phyloP scores from a whole-genome alignment of 1,140 invertebrate genomes.

The Scaptomyza montana region DNA sequence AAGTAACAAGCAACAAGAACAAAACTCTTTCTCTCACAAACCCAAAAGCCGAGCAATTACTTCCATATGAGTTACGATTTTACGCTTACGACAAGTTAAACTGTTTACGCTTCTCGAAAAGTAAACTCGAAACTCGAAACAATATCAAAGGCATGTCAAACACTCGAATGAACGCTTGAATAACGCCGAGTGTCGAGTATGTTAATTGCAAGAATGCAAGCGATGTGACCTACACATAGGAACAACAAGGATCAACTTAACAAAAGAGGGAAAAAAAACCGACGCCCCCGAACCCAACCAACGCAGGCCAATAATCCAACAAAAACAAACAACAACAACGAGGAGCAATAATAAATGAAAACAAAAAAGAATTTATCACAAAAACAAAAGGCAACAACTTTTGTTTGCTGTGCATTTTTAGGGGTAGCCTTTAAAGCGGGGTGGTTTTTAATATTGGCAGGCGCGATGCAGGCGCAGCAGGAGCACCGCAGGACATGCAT shows the following conservation, averaged over 20 bases:
- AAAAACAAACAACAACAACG: constrained; percentile 21
- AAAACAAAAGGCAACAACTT: constrained; percentile 15
- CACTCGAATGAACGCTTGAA: constrained; percentile 43
- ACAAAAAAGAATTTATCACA: constrained; percentile 52
- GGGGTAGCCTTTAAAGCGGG: constrained; percentile 27
- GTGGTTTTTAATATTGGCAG: constrained; percentile 48
- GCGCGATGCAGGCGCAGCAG: no score
- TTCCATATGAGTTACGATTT: constrained; percentile 44
- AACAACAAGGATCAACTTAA: constrained; percentile 11
- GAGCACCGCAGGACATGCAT: constrained; percentile 8
- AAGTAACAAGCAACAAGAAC: constrained; percentile 12
- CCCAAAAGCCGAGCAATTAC: constrained; percentile 27
- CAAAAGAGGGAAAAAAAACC: neutral
- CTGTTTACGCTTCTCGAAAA: constrained; percentile 56
- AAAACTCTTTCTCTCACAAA: neutral
- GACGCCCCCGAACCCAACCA: constrained; percentile 43
- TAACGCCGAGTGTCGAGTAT: constrained; percentile 64
- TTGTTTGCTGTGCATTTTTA: neutral
- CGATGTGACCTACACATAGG: constrained; percentile 53
- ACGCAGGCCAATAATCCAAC: constrained; percentile 54
- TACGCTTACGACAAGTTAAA: constrained; percentile 38
- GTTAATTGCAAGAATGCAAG: constrained; percentile 69
- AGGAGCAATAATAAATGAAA: constrained; percentile 24
- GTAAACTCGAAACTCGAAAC: constrained; percentile 45
- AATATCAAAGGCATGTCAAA: constrained; percentile 61